Evolutionary conservation across 2,113 vertebrate species (phyloP).

Genomic region (Platysteira castanea): DNA sequence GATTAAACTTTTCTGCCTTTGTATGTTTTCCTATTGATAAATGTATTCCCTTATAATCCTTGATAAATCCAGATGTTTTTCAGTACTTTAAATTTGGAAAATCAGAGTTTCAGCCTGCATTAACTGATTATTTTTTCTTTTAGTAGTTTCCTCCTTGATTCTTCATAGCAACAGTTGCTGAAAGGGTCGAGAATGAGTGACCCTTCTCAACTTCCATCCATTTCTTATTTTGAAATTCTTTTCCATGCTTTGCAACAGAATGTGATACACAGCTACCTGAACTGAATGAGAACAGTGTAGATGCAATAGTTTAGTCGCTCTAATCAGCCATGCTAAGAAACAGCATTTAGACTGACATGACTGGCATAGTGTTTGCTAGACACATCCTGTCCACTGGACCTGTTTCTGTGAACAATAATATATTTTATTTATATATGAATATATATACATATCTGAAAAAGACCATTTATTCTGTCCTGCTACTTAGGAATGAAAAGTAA

Average conservation of each 20-base stretch:
- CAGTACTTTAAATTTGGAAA: not conserved
- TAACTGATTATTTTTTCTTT: not conserved
- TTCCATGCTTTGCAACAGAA: not conserved
- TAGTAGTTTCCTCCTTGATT: not conserved
- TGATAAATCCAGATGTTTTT: not conserved
- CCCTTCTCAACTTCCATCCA: not conserved
- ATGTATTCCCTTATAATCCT: not conserved
- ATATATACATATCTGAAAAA: not conserved
- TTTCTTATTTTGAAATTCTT: not conserved
- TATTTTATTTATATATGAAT: not conserved
- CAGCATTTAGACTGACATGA: not conserved
- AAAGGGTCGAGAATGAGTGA: not conserved
- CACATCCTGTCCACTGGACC: not conserved
- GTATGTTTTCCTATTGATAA: not conserved
- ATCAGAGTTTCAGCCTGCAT: not conserved
- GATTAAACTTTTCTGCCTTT: not conserved
- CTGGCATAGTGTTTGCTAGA: not conserved
- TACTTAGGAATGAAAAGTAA: not conserved
- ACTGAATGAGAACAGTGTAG: not conserved
- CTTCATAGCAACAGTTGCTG: not conserved
- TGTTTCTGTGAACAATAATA: not conserved
- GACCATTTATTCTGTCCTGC: not conserved
- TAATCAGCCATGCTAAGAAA: not conserved
- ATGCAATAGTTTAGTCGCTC: not conserved
- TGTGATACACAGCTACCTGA: not conserved